Percentiles rank a stretch among this genome's conserved stretches.
These are phyloP conservation scores for Melipona beecheii DNA, from an alignment of 2,888 invertebrate species.

Conservation along the genomic window DNA sequence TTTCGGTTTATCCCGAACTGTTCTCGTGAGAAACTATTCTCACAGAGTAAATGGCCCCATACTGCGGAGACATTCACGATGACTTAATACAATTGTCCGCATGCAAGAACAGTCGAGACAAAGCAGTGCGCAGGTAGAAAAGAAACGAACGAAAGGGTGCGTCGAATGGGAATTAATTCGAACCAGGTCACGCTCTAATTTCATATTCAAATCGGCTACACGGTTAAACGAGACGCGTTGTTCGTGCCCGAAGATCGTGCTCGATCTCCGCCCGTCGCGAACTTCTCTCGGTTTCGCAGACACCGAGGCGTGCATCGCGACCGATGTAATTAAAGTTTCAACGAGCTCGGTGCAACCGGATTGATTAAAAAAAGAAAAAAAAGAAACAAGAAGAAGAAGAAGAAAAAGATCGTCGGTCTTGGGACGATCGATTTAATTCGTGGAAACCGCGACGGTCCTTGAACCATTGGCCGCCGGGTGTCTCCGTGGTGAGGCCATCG, in stretches of 20 bases:
- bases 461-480: constrained; percentile 44
- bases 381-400: not conserved
- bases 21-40: not conserved
- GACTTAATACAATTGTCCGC: not conserved
- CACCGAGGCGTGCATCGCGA: not conserved
- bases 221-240: constrained; percentile 29
- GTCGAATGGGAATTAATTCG: constrained; percentile 40
- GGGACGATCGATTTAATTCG: constrained; percentile 50
- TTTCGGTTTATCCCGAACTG: too few relatives aligned
- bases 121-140: not conserved
- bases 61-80: not conserved
- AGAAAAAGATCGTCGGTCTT: not conserved
- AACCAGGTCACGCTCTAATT: constrained; percentile 40
- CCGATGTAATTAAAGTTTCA: constrained; percentile 30
- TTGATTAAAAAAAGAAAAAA: constrained; percentile 24
- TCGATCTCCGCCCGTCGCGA: not conserved
- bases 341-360: constrained; percentile 20
- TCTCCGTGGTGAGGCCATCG: constrained; percentile 48
- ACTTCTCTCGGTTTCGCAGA: not conserved
- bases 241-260: constrained; percentile 4
- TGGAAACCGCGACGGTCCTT: constrained; percentile 48
- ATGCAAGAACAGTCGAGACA: not conserved
- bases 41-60: not conserved
- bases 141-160: constrained; percentile 19
- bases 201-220: constrained; percentile 32